Evolutionary conservation across 2,888 invertebrate species (phyloP), one percentile per base, ranked within the genome.

Genomic region (Drosophila lacicola): DNA sequence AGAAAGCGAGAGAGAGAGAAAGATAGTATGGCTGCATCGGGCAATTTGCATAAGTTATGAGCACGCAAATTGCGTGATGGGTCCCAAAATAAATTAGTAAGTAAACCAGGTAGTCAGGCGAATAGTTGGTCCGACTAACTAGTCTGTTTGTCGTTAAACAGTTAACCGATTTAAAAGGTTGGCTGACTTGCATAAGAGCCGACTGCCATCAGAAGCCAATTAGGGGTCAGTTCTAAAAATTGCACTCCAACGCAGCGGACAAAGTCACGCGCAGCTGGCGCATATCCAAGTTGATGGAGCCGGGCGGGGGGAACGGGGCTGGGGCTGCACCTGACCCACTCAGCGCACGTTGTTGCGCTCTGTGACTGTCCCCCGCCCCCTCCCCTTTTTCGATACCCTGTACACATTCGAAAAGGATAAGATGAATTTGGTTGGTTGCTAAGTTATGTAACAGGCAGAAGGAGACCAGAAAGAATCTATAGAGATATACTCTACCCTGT

Each of bases 281-380:
- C 80, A 82, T 80, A 45, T 62, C 49, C 39, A 36, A 64, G 54
- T 14, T 36, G 5, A 14, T 4, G 53, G 44, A 6, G n/a, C 1
- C 1, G 45, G 13, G 37, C 37, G 19, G 19, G 36, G 19, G 21
- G 42, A 14, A 29, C 8, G n/a, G 8, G 4, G 47, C 9, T 1
- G 49, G 6, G 17, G 54, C 55, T 90, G 90, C 90, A 90, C 91
- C 90, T 90, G 90, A 90, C 90, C 90, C 88, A 90, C 88, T 88
- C 88, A 76, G 79, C 66, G 80, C 67, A 74, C 80, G 67, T 63
- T 71, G 66, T 50, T 36, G 36, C 36, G 37, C 39, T 46, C 46
- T 55, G 37, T 29, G 17, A 45, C 39, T 57, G 57, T 34, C 57
- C 46, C 14, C 61, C 19, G 42, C 33, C 45, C 47, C 41, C 39